Conservation (phyloP, 1,140 invertebrate genomes). For the Aricia agestis region DNA sequence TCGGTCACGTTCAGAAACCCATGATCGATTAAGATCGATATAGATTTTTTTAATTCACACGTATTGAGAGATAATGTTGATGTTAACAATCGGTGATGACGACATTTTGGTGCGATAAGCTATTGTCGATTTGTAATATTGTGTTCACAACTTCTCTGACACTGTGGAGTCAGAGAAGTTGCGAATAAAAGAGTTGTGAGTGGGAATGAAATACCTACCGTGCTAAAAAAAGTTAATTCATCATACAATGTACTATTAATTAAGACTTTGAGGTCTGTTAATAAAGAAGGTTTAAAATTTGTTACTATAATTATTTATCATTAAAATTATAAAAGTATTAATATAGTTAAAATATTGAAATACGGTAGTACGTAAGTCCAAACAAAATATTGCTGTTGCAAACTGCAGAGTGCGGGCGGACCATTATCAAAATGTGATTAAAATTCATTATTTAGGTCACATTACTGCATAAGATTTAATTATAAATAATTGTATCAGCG, state of each 20-base stretch:
- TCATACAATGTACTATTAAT: not conserved
- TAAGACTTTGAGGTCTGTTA: too few relatives aligned
- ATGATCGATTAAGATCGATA: slow-evolving; percentile 8
- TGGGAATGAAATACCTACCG: not conserved
- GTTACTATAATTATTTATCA: too few relatives aligned
- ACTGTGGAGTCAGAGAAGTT: too few relatives aligned
- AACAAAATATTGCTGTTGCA: too few relatives aligned
- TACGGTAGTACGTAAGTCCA: too few relatives aligned
- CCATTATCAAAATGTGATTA: not conserved
- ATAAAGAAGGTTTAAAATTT: too few relatives aligned
- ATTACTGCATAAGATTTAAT: too few relatives aligned
- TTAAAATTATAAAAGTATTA: too few relatives aligned
- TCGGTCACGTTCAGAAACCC: not conserved
- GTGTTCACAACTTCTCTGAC: not conserved
- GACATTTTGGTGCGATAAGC: not conserved
- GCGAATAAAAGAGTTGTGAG: not conserved
- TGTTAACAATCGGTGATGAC: not conserved
- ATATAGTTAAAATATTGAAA: too few relatives aligned
- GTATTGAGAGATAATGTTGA: not conserved
- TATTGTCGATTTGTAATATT: not conserved
- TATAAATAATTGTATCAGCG: too few relatives aligned
- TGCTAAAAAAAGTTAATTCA: not conserved
- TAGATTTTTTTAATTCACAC: slow-evolving; percentile 8
- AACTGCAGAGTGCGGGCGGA: not conserved
- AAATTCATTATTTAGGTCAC: not conserved